Evolutionary conservation across 2,888 invertebrate species (phyloP), one percentile per base, ranked within the genome.

Genomic region (Prosopocoilus inquinatus): DNA sequence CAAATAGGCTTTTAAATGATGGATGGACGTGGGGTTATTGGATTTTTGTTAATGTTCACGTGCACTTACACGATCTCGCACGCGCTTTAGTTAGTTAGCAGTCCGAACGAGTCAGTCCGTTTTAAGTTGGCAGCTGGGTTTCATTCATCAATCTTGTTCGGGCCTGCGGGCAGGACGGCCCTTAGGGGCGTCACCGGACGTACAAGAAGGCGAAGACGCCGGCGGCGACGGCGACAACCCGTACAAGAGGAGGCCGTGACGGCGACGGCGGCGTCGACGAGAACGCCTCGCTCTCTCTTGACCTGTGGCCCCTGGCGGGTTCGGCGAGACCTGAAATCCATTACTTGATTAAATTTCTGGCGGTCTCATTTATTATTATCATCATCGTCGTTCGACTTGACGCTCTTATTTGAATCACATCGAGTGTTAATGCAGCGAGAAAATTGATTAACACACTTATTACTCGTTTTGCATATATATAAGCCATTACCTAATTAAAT

Each of bases 231-330:
- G 46, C 36, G 13, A 52, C 36, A 16, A 56, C 48, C 49, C 48
- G 52, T 41, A 13, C 15, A 28, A 52, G 43, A n/a, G 52, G 50
- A 35, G 43, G 28, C 48, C 52, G 35, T 39, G 28, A 39, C 48
- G 38, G 32, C 3, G 53, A 53, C n/a, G 51, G 49, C 11, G 61
- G 49, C 11, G 61, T 47, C 9, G 69, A 63, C 13, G 72, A 70
- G 58, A 65, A 67, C 32, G 64, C 69, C 51, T 67, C 67, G 57
- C 68, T 70, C 38, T 68, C 70, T 38, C 70, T 67, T 3, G 75
- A 70, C 34, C 75, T 70, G 57, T 74, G 74, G 13, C 76, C 77
- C 58, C 77, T 67, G 11, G 77, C 77, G 32, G 77, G 76, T 59
- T 77, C 77, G 12, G 76, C 76, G 47, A 76, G 63, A 59, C 77